Conservation (phyloP, 1,140 invertebrate genomes). For the Neuroterus valhalla region DNA sequence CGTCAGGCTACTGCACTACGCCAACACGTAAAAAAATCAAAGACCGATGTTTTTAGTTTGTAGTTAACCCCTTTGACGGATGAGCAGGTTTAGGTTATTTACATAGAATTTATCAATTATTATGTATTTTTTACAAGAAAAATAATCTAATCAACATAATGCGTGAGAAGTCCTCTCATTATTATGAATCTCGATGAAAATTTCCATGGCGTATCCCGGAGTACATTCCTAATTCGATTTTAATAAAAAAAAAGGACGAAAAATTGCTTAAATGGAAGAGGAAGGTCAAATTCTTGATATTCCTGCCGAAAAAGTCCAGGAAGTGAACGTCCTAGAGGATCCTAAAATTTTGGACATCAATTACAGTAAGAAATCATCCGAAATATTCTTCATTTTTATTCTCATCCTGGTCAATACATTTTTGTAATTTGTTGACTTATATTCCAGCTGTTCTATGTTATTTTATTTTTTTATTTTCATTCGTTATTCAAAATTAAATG, state of each 20-base stretch:
- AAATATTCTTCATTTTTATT: background rate
- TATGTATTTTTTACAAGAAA: background rate
- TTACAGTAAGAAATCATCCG: background rate
- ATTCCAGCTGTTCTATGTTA: too few species aligned
- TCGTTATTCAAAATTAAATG: too few species aligned
- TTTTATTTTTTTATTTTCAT: too few species aligned
- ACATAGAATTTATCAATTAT: slow-evolving; percentile 1
- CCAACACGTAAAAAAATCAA: slow-evolving; percentile 53
- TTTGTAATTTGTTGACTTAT: too few species aligned
- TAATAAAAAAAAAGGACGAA: background rate
- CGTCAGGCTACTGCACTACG: background rate
- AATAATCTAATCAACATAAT: background rate
- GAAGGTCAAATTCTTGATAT: background rate
- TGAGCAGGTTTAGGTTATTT: slow-evolving; percentile 11
- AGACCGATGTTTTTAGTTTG: slow-evolving; percentile 37
- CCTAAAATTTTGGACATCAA: background rate
- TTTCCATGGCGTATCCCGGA: background rate
- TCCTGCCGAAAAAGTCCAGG: background rate
- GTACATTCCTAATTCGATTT: background rate
- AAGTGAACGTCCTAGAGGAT: background rate
- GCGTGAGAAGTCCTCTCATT: background rate
- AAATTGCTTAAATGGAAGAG: background rate
- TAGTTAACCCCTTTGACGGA: slow-evolving; percentile 12
- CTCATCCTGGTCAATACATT: too few species aligned
- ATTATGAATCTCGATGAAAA: slow-evolving; percentile 12